Base-by-base conservation (phyloP, 92 coral and sea anemone genomes). In the Galaxea fascicularis region DNA sequence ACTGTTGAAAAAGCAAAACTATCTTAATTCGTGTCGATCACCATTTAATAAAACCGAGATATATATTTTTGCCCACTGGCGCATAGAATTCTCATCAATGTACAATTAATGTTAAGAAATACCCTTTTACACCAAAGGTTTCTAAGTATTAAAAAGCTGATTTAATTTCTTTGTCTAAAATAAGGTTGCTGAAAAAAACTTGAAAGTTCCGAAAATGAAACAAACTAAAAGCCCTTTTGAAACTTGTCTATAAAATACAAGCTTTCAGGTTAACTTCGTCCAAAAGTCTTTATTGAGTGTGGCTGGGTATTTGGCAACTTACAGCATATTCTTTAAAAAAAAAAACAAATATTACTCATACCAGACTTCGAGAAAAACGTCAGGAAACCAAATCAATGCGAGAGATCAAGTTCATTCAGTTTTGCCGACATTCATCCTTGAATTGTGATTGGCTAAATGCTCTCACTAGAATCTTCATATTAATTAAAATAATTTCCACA, bases 211-310 rank as follows among this genome's bases (percentile, higher is more conserved):
- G 1, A 13, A 31, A 64, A 17, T 20, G 71, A 66, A 66, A 66
- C 71, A 46, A 66, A 29, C 21, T 14, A 29, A 29, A 30, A 15
- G 12, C n/a, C 4, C 7, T 29, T 7, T 66, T 29, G 17, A 29
- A 66, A 30, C 71, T 30, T 15, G 71, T 29, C n/a, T n/a, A n/a
- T 66, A 66, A 66, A 65, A 66, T 66, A 65, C 71, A 65, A 30
- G 44, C 46, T 65, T 28, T 28, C 44, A 65, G 16, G 46, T 66
- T 29, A 27, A 28, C n/a, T 27, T 62, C 41, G 6, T 35, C 30
- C 67, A 26, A 65, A 65, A n/a, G 6, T 65, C 44, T 14, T 29
- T 14, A 65, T 4, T 28, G 27, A 17, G 70, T 28, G 70, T 25
- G 28, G 27, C 70, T 0, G 8, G 70, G 41, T 65, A 65, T 65